Conservation (phyloP, 2,888 invertebrate species). For the Leucozona laternaria region DNA sequence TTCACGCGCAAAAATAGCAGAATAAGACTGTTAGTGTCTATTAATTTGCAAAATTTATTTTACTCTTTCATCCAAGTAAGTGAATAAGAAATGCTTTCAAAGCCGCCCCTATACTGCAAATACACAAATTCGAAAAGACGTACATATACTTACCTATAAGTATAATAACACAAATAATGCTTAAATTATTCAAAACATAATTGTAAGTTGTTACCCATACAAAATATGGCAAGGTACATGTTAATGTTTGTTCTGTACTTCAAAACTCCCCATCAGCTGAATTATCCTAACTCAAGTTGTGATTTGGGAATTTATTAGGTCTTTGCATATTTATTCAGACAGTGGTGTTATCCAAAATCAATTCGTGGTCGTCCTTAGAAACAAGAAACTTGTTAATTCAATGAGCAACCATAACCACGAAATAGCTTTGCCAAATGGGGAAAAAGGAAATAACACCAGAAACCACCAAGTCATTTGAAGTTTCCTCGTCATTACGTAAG, state of each 20-base stretch:
- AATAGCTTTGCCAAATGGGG: conserved; percentile 54
- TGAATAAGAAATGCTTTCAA: neutral
- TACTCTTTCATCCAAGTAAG: neutral
- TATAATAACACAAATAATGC: conserved; percentile 34
- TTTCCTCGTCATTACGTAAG: conserved; percentile 64
- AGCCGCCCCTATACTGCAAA: neutral
- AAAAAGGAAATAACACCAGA: conserved; percentile 8
- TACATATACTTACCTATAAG: neutral
- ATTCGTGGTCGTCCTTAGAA: conserved; percentile 81
- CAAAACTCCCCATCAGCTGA: conserved; percentile 40
- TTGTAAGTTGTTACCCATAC: neutral
- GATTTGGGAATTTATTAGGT: conserved; percentile 58
- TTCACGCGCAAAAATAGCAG: no score
- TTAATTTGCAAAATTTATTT: conserved; percentile 5
- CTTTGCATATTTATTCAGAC: conserved; percentile 66
- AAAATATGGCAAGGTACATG: conserved; percentile 10
- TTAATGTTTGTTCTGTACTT: conserved; percentile 47
- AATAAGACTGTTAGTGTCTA: neutral
- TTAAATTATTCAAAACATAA: conserved; percentile 48
- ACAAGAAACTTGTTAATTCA: conserved; percentile 83
- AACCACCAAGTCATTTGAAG: conserved; percentile 26
- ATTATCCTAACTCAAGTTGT: conserved; percentile 34
- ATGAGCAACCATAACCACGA: conserved; percentile 76
- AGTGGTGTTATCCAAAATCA: conserved; percentile 78
- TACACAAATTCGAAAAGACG: neutral